A percentile compares a stretch with the other conserved stretches of the same genome.
Evolutionary conservation across 2,888 invertebrate species (phyloP).

Genomic region (Hypomecis punctinalis): DNA sequence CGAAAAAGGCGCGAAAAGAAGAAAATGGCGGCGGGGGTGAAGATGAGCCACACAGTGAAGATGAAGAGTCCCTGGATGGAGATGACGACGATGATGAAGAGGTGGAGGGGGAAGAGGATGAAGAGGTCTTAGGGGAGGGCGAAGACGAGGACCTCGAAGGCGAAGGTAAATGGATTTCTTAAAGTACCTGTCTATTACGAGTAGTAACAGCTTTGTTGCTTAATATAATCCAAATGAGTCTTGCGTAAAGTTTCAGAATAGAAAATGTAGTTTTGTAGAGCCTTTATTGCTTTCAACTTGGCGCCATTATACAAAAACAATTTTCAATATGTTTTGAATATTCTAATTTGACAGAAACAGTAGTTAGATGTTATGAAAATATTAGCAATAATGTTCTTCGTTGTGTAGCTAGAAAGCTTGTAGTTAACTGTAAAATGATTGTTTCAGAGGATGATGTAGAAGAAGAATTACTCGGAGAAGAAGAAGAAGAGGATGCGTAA

Average conservation of each 20-base stretch:
- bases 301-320: not conserved
- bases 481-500: conserved; percentile 85
- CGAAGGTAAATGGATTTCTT: conserved; percentile 42
- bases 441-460: conserved; percentile 83
- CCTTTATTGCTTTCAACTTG: not conserved
- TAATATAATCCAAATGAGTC: not conserved
- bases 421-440: conserved; percentile 45
- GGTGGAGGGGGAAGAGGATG: conserved; percentile 87
- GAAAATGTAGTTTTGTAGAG: not conserved
- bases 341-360: not conserved
- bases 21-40: conserved; percentile 89
- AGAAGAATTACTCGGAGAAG: conserved; percentile 80
- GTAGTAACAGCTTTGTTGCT: not conserved
- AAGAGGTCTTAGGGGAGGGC: conserved; percentile 86
- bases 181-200: not conserved
- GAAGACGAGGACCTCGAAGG: conserved; percentile 89
- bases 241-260: not conserved
- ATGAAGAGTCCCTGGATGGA: conserved; percentile 86
- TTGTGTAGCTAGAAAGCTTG: not conserved
- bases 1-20: conserved; percentile 92
- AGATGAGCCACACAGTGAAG: conserved; percentile 86
- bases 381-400: not conserved
- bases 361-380: conserved; percentile 2
- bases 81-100: conserved; percentile 86
- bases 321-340: not conserved